A percentile compares a stretch with the other conserved stretches of the same genome.
These are phyloP conservation scores for Borostomias antarcticus DNA, from an alignment of 2,797 vertebrate genomes.

Conservation along the genomic window DNA sequence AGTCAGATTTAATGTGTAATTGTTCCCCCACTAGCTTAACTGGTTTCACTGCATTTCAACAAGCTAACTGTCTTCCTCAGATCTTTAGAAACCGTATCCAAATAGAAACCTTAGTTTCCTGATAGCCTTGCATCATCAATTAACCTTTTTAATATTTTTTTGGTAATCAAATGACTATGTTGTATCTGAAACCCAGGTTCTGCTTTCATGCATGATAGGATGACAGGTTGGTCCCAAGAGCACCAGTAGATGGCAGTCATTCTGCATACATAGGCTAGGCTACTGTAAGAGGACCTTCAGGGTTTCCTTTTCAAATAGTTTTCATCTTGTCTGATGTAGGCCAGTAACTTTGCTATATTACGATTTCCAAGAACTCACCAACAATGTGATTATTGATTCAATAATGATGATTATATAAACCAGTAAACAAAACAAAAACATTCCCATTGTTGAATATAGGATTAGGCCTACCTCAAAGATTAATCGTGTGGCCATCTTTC, in stretches of 20 bases:
- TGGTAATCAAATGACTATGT: too few species aligned
- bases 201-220: too few species aligned
- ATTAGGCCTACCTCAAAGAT: not conserved
- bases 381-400: too few species aligned
- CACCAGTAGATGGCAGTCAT: constrained; percentile 59
- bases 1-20: not conserved
- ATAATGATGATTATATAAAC: too few species aligned
- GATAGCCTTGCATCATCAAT: constrained; percentile 37
- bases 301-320: too few species aligned
- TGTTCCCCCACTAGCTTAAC: not conserved
- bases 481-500: not conserved
- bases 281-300: too few species aligned
- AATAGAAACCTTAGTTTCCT: constrained; percentile 37
- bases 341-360: too few species aligned
- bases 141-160: constrained; percentile 48
- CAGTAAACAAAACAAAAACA: too few species aligned
- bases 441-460: too few species aligned
- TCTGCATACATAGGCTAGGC: constrained; percentile 27
- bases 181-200: too few species aligned
- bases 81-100: constrained; percentile 46
- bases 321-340: too few species aligned
- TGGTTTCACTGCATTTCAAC: constrained; percentile 39
- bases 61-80: constrained; percentile 41
- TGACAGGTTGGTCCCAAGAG: too few species aligned
- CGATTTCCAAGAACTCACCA: not conserved